These are phyloP conservation scores for Pterobdella sp. DNA, from an alignment of 2,888 invertebrate species.

Conservation along the genomic window DNA sequence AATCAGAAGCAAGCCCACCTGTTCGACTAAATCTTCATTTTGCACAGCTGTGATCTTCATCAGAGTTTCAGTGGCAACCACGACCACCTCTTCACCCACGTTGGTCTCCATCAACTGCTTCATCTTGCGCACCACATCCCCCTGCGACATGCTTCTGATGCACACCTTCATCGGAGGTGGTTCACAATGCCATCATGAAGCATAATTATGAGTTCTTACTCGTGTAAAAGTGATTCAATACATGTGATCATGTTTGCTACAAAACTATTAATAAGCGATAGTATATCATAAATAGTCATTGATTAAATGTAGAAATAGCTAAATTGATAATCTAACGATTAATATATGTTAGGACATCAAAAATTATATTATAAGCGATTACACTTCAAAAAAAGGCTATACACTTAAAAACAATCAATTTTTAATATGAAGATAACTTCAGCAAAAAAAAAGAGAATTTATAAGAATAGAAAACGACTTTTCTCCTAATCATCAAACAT, in stretches of 20 bases:
- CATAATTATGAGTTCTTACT: background rate
- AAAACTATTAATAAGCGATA: no score
- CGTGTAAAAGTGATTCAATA: no score
- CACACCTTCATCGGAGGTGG: conserved; percentile 53
- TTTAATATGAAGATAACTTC: background rate
- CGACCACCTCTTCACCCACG: conserved; percentile 64
- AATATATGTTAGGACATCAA: no score
- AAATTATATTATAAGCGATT: no score
- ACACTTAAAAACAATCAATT: background rate
- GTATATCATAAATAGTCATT: no score
- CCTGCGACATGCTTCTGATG: conserved; percentile 57
- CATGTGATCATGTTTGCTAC: no score
- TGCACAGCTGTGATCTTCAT: conserved; percentile 71
- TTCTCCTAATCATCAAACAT: conserved; percentile 58
- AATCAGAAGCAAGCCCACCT: conserved; percentile 48
- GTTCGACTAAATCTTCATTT: conserved; percentile 64
- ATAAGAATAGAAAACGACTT: conserved; percentile 44
- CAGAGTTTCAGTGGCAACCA: conserved; percentile 78
- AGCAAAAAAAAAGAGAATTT: background rate
- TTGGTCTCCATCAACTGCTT: conserved; percentile 78
- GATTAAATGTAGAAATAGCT: no score
- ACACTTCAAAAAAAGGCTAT: background rate
- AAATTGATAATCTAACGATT: no score
- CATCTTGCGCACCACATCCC: conserved; percentile 79
- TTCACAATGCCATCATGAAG: background rate